Evolutionary conservation across 2,888 invertebrate species (phyloP).

Genomic region (Leucozona laternaria): DNA sequence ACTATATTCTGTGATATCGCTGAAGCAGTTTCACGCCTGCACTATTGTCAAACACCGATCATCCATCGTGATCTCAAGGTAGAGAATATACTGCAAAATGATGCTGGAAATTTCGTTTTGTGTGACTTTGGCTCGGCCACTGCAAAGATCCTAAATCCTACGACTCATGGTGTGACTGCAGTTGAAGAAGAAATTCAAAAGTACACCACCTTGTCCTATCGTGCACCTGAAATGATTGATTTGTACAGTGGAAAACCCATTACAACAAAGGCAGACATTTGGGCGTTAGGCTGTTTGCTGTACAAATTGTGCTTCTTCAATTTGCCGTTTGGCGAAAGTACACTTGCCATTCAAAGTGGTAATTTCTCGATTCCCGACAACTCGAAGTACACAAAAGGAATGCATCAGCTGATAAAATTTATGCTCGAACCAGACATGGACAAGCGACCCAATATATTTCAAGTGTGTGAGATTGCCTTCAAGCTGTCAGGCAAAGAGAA

Average conservation of each 20-base stretch:
- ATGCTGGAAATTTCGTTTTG: constrained; percentile 91
- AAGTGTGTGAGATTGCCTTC: constrained; percentile 91
- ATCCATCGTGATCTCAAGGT: constrained; percentile 97
- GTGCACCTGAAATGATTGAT: constrained; percentile 97
- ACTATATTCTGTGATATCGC: constrained; percentile 96
- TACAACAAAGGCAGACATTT: constrained; percentile 94
- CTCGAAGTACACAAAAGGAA: constrained; percentile 88
- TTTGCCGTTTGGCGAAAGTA: constrained; percentile 95
- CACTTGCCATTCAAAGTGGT: constrained; percentile 95
- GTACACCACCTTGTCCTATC: constrained; percentile 95
- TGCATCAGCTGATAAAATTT: constrained; percentile 91
- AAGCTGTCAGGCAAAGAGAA: constrained; percentile 88
- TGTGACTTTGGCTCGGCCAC: constrained; percentile 98
- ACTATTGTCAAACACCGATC: constrained; percentile 96
- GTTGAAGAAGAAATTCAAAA: constrained; percentile 94
- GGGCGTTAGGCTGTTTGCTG: constrained; percentile 95
- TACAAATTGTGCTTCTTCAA: constrained; percentile 95
- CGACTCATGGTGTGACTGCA: constrained; percentile 87
- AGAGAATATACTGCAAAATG: constrained; percentile 93
- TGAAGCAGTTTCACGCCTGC: constrained; percentile 94
- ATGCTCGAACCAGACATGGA: constrained; percentile 94
- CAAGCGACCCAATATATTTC: constrained; percentile 93
- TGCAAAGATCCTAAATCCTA: constrained; percentile 89
- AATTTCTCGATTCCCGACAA: constrained; percentile 93
- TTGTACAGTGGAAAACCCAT: constrained; percentile 93